Evolutionary conservation across 2,113 vertebrate genomes (phyloP).

Genomic region (Nyctibius bracteatus): DNA sequence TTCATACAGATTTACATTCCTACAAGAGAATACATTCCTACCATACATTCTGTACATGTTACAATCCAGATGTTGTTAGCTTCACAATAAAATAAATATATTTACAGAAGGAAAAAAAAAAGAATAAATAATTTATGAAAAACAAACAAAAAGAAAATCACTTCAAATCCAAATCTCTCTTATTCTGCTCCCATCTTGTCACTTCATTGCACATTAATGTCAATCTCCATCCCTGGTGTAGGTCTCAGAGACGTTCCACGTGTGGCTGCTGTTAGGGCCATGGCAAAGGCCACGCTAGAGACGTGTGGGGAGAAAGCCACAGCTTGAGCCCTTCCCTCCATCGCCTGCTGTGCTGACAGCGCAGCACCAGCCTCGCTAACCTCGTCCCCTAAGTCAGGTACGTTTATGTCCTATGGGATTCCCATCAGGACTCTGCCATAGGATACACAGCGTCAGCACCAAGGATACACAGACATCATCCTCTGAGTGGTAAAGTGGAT

Average conservation of each 20-base stretch:
- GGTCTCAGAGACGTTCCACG: background rate
- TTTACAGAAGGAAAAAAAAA: constrained; percentile 92
- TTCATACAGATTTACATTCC: constrained; percentile 86
- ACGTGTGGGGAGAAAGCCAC: background rate
- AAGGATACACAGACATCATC: background rate
- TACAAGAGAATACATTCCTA: constrained; percentile 82
- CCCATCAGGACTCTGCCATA: background rate
- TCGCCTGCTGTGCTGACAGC: background rate
- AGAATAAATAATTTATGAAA: constrained; percentile 95
- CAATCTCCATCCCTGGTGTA: background rate
- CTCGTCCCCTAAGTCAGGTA: background rate
- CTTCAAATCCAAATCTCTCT: constrained; percentile 86
- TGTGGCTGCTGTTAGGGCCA: background rate
- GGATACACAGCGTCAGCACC: background rate
- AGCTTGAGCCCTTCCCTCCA: background rate
- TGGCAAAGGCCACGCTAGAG: background rate
- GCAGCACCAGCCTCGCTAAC: background rate
- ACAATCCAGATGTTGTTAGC: constrained; percentile 92
- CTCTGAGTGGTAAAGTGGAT: background rate
- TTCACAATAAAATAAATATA: constrained; percentile 99
- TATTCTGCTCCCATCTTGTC: constrained; percentile 81
- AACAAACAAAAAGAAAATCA: constrained; percentile 70
- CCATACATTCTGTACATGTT: constrained; percentile 97
- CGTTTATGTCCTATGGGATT: background rate
- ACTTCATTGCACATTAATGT: constrained; percentile 77